Conservation (phyloP, 2,888 invertebrate genomes). For the Nemotelus nigrinus region DNA sequence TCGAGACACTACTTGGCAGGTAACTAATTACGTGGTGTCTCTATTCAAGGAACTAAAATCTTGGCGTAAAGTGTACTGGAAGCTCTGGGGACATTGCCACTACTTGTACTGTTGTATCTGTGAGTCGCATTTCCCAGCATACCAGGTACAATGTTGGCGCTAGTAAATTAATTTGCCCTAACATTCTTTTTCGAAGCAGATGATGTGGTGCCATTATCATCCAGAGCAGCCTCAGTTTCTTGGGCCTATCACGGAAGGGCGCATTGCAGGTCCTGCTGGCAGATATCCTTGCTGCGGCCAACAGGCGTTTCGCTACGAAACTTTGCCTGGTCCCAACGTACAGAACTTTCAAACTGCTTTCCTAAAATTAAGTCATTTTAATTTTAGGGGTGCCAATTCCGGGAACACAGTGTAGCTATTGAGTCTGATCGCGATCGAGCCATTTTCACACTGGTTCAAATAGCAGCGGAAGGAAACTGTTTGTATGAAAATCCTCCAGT, state of each 20-base stretch:
- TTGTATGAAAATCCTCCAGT: constrained; percentile 59
- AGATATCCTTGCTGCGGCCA: constrained; percentile 90
- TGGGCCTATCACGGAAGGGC: constrained; percentile 70
- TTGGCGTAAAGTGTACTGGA: constrained; percentile 95
- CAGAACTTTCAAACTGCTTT: constrained; percentile 14
- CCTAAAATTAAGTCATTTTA: not conserved
- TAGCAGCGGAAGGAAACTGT: constrained; percentile 61
- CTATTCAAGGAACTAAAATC: constrained; percentile 81
- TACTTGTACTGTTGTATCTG: constrained; percentile 84
- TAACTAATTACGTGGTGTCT: constrained; percentile 81
- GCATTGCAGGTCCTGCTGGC: constrained; percentile 76
- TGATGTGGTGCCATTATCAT: constrained; percentile 85
- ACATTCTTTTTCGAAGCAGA: constrained; percentile 61
- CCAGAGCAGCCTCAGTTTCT: constrained; percentile 80
- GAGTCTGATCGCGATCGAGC: constrained; percentile 74
- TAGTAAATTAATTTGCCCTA: not conserved
- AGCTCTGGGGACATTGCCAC: constrained; percentile 91
- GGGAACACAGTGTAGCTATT: constrained; percentile 76
- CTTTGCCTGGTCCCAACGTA: constrained; percentile 63
- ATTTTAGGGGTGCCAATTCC: constrained; percentile 76
- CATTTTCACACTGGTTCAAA: constrained; percentile 66
- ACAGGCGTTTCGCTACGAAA: constrained; percentile 72
- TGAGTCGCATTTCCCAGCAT: constrained; percentile 78
- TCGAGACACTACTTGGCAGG: constrained; percentile 81
- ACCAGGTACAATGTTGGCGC: constrained; percentile 65